Base-by-base conservation (phyloP, 1,140 invertebrate genomes). In the Pectinophora gossypiella region DNA sequence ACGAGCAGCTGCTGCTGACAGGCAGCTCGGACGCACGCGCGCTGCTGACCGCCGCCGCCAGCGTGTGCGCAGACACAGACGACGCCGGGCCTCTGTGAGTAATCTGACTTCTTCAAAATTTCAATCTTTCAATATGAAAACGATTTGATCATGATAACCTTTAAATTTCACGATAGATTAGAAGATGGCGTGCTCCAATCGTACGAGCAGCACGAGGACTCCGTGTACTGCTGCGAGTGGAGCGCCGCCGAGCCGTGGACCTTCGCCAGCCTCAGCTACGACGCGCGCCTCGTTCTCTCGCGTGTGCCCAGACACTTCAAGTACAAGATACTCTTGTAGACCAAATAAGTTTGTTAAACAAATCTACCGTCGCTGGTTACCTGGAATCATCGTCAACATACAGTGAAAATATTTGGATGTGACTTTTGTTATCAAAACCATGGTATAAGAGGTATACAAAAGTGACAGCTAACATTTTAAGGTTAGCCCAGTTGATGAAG, bases 171-270 rank as follows among this genome's bases (percentile, higher is more conserved):
- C n/a, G 2, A 1, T 32, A 88, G 92, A 67, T 78, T 93, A 54
- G 91, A 91, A 62, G 98, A 97, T 89, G 96, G 94, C 22, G 92
- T 95, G 0, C 90, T 98, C 36, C 93, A 94, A 58, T 95, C 92
- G 59, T 98, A 97, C 77, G 97, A 99, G 78, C 96, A 98, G 66
- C 98, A 99, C 83, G 98, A 99, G 88, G 98, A 99, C 82, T 97
- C 96, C 47, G 98, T 99, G 13, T 99, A 99, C 89, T 95, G 95
- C 72, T 95, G 95, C 0, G 97, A 98, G 86, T 99, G 98, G 98
- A 98, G 97, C 51, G 92, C 94, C 32, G 95, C 95, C 32, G 98
- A 99, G 89, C 97, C 98, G 13, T 99, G 98, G 98, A 95, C 97
- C 35, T 99, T 99, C 91, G 98, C 98, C 20, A 99, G 97, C 0